Evolutionary conservation across 2,113 vertebrate genomes (phyloP).

Genomic region (Chionomys nivalis): DNA sequence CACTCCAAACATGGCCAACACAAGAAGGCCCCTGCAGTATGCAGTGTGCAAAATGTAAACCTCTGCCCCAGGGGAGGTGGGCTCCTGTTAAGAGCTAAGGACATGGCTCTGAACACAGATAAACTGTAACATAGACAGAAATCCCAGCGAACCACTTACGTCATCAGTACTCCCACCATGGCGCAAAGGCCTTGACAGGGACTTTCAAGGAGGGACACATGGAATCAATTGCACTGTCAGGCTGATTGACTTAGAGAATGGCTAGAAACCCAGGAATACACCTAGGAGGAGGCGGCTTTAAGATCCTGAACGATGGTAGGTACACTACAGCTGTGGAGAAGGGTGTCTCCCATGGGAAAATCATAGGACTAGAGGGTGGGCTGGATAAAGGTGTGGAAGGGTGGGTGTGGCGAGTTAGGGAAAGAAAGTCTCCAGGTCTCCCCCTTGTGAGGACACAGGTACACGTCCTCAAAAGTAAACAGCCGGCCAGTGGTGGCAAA

Average conservation of each 20-base stretch:
- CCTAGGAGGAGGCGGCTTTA: not conserved
- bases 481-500: not conserved
- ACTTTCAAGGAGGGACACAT: not conserved
- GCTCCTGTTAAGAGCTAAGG: not conserved
- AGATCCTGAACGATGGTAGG: not conserved
- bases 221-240: not conserved
- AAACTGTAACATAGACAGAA: not conserved
- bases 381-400: not conserved
- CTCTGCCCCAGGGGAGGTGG: not conserved
- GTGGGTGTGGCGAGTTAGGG: accelerated
- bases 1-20: not conserved
- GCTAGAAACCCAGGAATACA: not conserved
- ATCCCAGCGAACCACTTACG: too few relatives aligned
- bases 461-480: not conserved
- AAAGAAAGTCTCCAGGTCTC: slow-evolving; percentile 31
- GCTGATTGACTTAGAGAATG: not conserved
- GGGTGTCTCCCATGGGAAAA: not conserved
- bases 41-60: not conserved
- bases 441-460: not conserved
- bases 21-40: not conserved
- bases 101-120: not conserved
- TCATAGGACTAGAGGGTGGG: too few relatives aligned
- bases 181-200: not conserved
- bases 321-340: not conserved
- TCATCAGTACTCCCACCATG: not conserved